phyloP scores from a whole-genome alignment of 1,140 invertebrate species.

The Papilio dardanus region DNA sequence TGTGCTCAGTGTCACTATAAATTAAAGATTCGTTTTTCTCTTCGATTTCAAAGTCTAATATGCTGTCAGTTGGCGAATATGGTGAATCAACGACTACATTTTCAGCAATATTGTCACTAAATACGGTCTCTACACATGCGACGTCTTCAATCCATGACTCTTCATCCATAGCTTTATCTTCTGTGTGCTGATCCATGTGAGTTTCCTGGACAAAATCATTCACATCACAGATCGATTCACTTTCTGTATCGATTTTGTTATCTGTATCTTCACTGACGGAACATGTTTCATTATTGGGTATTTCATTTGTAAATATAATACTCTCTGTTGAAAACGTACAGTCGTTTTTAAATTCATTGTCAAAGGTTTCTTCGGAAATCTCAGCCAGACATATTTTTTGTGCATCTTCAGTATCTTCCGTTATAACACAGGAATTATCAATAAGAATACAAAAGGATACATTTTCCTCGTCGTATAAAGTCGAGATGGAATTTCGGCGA shows the following conservation, averaged over 20 bases:
- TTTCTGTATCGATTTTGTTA: conserved; percentile 19
- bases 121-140: conserved; percentile 76
- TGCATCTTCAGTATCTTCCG: conserved; percentile 58
- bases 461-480: conserved; percentile 67
- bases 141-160: conserved; percentile 78
- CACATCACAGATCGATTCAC: conserved; percentile 31
- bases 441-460: conserved; percentile 72
- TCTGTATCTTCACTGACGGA: conserved; percentile 4
- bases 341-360: background rate
- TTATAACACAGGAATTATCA: conserved; percentile 67
- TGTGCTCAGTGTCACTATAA: conserved; percentile 53
- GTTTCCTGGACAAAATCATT: conserved; percentile 36
- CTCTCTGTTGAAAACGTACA: background rate
- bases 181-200: conserved; percentile 39
- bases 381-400: conserved; percentile 63
- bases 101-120: conserved; percentile 73
- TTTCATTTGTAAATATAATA: conserved; percentile 13
- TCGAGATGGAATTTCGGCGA: conserved; percentile 69
- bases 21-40: conserved; percentile 42
- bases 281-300: conserved; percentile 11
- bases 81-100: conserved; percentile 58
- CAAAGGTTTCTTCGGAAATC: conserved; percentile 36
- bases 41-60: conserved; percentile 47
- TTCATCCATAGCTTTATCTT: conserved; percentile 54
- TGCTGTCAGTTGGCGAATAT: conserved; percentile 51